Evolutionary conservation across 2,113 vertebrate species (phyloP), one percentile per base, ranked within the genome.

Genomic region (Notothenia coriiceps): DNA sequence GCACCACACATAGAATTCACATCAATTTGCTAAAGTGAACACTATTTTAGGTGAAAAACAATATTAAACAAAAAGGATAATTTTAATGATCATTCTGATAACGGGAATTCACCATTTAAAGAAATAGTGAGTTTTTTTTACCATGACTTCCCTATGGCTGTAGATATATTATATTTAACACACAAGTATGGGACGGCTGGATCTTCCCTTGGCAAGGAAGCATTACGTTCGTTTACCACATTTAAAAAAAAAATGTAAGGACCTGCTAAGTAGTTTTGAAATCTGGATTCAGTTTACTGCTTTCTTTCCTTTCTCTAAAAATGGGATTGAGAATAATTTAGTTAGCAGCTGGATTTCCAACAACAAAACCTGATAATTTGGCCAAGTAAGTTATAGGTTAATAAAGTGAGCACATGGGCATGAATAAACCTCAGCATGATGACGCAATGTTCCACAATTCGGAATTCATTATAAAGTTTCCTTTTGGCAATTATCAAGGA

Each of bases 381-480:
- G 47, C 62, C 14, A 56, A 65, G n/a, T 18, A 43, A 11, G 4
- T 76, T 61, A 35, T 54, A 74, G 6, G 5, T 49, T 79, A 56
- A 29, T 33, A 33, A 50, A 33, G 15, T 33, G 63, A n/a, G 29
- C 40, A 56, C 10, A 3, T 60, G 60, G 2, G 17, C 59, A 40
- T 17, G 52, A 3, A 74, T 52, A 56, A 46, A 17, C 18, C 7
- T 43, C 33, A 49, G 33, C 47, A 10, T 44, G 33, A 2, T 33
- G 68, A 64, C 57, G 46, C 79, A 29, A 75, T 47, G 35, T 76
- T 70, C 8, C 40, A 33, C 62, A 7, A 67, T 40, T 40, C 7
- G 54, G 68, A 75, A 75, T 74, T 46, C 22, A 63, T 73, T 33
- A 18, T 56, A 22, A 29, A 22, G 52, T 60, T 70, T 74, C 14